Evolutionary conservation across 1,140 invertebrate genomes (phyloP), one percentile per base, ranked within the genome.

Genomic region (Tetranychus urticae): DNA sequence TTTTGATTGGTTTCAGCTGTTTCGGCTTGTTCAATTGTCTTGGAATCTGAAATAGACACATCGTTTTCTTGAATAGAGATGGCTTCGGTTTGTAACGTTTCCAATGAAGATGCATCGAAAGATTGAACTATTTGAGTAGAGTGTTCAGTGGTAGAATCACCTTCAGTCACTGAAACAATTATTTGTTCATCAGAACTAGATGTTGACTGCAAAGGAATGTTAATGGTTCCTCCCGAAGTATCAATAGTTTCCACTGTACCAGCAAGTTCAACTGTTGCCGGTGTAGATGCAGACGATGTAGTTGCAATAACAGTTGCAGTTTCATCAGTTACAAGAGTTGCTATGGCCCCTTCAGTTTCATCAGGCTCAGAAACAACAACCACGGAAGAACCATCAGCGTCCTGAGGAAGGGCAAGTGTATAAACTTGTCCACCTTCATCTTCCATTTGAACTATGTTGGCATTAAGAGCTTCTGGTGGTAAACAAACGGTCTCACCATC

Each of bases 401-500:
- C 60, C 10, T 56, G 10, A n/a, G 61, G 52, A 33, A 56, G 7
- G 12, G 61, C 39, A 46, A 62, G 39, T 23, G 55, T 47, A n/a
- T 35, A 35, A 7, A 62, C 45, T 58, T 62, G 55, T 37, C 37
- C 55, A 42, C 34, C 31, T 34, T 46, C 33, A 23, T 37, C 61
- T n/a, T 14, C 14, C 33, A 56, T 47, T 47, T 62, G 61, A 33
- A 62, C 39, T 12, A 62, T 35, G 36, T 31, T 33, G 10, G 55
- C 14, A 31, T 42, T 23, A 8, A 62, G 12, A 14, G 55, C 47
- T 58, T 62, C 61, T 12, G 61, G 42, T 23, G 54, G 56, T n/a
- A 62, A 23, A n/a, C 57, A 54, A 36, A 62, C 56, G 2, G 61
- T 58, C 23, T 62, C 55, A 34, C 61, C 61, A 50, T 58, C 58